Evolutionary conservation across 2,113 vertebrate genomes (phyloP), one percentile per base, ranked within the genome.

Genomic region (Hyperopisus bebe): DNA sequence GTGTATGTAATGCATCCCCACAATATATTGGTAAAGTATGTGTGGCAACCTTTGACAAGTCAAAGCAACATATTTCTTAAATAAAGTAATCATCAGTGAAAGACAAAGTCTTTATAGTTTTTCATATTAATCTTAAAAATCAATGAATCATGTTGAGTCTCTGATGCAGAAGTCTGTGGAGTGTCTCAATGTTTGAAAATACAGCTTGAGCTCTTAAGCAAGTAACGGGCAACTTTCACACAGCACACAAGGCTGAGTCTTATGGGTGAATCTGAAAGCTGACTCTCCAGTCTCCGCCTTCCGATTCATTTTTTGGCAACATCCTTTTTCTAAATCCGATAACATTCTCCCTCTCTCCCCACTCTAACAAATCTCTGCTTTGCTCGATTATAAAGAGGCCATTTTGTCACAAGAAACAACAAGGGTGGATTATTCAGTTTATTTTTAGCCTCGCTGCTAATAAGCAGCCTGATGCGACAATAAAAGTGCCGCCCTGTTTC

Each of bases 391-490:
- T 51, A 84, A 82, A 53, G 50, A 51, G 27, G 31, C 50, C 39
- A 89, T 89, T 89, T 89, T 55, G 55, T 89, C 48, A 55, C 48
- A 89, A 89, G 47, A 89, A 89, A 53, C 50, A 84, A 84, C 51
- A 89, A 62, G 50, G 88, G 17, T 50, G 77, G 35, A 89, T 84
- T 89, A 83, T 85, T 31, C 51, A 13, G 58, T 42, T 44, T 89
- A 89, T 58, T 89, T 85, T 85, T 84, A 80, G 11, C 39, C 27
- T 5, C 13, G 15, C 21, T 8, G 35, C 51, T 89, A 84, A 89
- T 84, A 24, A 85, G 88, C n/a, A 42, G 53, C 51, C 50, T 85
- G 89, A 47, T 89, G 88, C 8, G 5, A 9, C 66, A 11, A 3
- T 89, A 53, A 82, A 89, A 82, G 10, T 15, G n/a, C 74, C 39